phyloP scores from a whole-genome alignment of 2,113 vertebrate species.

The Elaphurus davidianus region DNA sequence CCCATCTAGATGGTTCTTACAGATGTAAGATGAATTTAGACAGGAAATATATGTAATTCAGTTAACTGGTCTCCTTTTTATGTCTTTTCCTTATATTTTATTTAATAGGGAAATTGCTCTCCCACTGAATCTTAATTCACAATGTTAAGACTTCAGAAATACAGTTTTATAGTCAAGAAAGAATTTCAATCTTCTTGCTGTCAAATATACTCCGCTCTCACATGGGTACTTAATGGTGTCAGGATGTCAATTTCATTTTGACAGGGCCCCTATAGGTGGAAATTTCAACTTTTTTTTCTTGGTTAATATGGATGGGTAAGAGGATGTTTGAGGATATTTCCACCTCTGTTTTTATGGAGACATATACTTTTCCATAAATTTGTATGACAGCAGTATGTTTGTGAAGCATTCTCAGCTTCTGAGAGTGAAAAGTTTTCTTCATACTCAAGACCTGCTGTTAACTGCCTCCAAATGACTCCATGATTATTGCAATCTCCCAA shows the following conservation, averaged over 20 bases:
- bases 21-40: constrained; percentile 20
- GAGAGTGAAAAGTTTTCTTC: not conserved
- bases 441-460: constrained; percentile 14
- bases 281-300: constrained; percentile 20
- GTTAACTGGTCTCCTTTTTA: constrained; percentile 18
- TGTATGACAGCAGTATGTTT: not conserved
- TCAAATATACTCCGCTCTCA: constrained; percentile 32
- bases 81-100: constrained; percentile 11
- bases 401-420: not conserved
- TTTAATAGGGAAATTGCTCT: constrained; percentile 42
- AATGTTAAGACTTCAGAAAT: constrained; percentile 40
- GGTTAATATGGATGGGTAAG: constrained; percentile 5
- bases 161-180: constrained; percentile 7
- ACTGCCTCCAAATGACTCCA: not conserved
- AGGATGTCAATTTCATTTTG: constrained; percentile 56
- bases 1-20: not conserved
- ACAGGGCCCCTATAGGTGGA: not conserved
- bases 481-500: not conserved
- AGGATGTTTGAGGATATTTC: not conserved
- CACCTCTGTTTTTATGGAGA: constrained; percentile 35
- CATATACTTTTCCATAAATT: constrained; percentile 26
- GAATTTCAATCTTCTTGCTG: constrained; percentile 45
- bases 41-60: not conserved
- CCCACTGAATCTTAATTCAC: constrained; percentile 32
- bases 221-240: constrained; percentile 12